Percentiles rank a stretch among this genome's conserved stretches.
Evolutionary conservation across 2,888 invertebrate species (phyloP).

Genomic region (Reticulitermes lucifugus): DNA sequence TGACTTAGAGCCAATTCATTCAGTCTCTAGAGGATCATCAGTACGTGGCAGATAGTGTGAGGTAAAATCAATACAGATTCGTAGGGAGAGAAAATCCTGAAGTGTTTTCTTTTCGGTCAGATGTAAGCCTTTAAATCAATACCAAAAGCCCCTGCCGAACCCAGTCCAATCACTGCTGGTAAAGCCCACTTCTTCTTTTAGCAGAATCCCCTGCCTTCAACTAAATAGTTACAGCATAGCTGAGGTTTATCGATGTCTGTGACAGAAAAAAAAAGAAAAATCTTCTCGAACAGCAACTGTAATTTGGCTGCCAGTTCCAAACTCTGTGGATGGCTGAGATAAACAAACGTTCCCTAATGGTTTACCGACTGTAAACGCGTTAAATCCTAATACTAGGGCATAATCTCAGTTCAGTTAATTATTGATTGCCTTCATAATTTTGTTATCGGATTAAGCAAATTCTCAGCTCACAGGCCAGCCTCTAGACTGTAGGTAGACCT

Average conservation of each 20-base stretch:
- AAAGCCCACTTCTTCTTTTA: not conserved
- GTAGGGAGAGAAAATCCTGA: slow-evolving; percentile 1
- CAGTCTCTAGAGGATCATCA: slow-evolving; percentile 7
- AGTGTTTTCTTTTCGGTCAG: slow-evolving; percentile 28
- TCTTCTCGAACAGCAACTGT: not conserved
- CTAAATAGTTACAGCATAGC: slow-evolving; percentile 11
- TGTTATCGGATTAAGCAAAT: too few species aligned
- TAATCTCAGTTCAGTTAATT: too few species aligned
- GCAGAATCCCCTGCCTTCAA: not conserved
- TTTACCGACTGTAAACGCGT: too few species aligned
- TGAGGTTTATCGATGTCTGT: not conserved
- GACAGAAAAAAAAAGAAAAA: not conserved
- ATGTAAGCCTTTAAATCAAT: slow-evolving; percentile 36
- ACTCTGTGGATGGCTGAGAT: not conserved
- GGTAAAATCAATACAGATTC: slow-evolving; percentile 22
- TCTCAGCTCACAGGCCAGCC: too few species aligned
- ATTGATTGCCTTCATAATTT: too few species aligned
- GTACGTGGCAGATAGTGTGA: not conserved
- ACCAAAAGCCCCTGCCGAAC: slow-evolving; percentile 9
- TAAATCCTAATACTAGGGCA: too few species aligned
- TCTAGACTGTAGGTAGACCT: too few species aligned
- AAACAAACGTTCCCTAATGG: too few species aligned
- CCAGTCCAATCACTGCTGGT: slow-evolving; percentile 18
- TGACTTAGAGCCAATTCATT: slow-evolving; percentile 17
- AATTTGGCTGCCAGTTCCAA: not conserved